Evolutionary conservation across 1,140 invertebrate species (phyloP).

Genomic region (Formica selysi): DNA sequence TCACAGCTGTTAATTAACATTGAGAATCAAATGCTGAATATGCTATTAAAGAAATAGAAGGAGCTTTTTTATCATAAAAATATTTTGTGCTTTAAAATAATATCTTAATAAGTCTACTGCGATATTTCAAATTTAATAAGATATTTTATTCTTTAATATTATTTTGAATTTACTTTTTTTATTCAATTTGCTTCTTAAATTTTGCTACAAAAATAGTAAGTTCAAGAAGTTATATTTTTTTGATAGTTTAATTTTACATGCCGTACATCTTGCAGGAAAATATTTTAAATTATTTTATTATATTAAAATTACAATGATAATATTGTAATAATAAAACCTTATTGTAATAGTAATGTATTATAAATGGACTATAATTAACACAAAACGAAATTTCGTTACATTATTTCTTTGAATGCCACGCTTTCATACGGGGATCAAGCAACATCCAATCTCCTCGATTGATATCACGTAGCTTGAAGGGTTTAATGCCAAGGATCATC

Average conservation of each 20-base stretch:
- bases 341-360: neutral
- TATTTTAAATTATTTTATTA: constrained; percentile 6
- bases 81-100: neutral
- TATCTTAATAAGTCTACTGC: neutral
- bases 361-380: neutral
- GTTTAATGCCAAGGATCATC: constrained; percentile 12
- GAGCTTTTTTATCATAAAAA: neutral
- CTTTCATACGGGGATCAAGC: neutral
- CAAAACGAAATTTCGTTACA: neutral
- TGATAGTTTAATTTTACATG: neutral
- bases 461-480: constrained; percentile 6
- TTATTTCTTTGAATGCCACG: neutral
- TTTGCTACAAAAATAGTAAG: neutral
- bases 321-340: neutral
- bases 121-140: neutral
- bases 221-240: neutral
- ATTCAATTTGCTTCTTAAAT: neutral
- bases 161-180: constrained; percentile 7
- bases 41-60: neutral
- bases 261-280: neutral
- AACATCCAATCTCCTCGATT: constrained; percentile 6
- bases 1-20: neutral
- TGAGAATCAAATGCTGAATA: neutral
- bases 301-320: constrained; percentile 11
- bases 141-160: neutral